These are phyloP conservation scores for Taxidea taxus DNA, from an alignment of 2,113 vertebrate genomes.

Conservation along the genomic window DNA sequence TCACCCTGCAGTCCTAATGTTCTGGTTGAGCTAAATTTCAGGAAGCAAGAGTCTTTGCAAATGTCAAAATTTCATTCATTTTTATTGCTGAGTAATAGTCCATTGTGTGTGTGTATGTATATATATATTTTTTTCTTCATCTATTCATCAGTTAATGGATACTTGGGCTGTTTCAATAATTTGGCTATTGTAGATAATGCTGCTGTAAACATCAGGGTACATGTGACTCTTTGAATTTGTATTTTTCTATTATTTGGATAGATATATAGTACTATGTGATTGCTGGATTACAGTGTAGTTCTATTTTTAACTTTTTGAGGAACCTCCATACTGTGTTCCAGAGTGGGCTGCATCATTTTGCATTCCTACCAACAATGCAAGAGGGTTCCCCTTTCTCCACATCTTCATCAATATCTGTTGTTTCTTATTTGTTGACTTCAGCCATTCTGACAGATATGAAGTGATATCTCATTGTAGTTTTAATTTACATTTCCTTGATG, in stretches of 20 bases:
- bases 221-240: neutral
- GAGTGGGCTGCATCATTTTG: neutral
- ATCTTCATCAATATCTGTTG: neutral
- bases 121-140: neutral
- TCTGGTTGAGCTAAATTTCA: neutral
- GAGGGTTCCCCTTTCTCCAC: neutral
- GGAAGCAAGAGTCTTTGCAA: neutral
- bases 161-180: neutral
- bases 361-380: neutral
- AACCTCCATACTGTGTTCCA: neutral
- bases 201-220: neutral
- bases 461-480: neutral
- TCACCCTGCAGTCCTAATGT: neutral
- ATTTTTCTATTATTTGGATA: neutral
- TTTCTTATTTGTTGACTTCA: neutral
- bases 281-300: neutral
- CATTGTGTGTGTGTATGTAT: too few relatives aligned
- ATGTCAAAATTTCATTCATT: neutral
- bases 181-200: neutral
- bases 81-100: neutral
- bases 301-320: neutral
- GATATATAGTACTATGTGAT: neutral
- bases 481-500: neutral
- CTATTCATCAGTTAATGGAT: neutral
- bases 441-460: neutral